Base-by-base conservation (phyloP, 2,113 vertebrate genomes). In the Perccottus glenii region DNA sequence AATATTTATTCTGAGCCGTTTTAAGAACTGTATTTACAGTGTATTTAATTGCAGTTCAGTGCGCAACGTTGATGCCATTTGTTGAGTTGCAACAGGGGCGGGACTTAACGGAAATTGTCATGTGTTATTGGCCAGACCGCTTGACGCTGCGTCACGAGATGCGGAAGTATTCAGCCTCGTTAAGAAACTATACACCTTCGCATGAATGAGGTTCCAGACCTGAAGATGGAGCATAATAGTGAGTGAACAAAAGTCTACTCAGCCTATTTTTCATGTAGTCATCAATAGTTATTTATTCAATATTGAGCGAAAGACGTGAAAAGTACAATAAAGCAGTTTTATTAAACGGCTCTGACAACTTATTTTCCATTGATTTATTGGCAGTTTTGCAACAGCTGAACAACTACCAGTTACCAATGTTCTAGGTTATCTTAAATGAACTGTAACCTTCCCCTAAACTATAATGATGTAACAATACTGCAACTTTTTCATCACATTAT, bases 171-270 rank as follows among this genome's bases (percentile, higher is more conserved):
- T 9, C 40, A 4, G 3, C 3, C 8, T 52, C 7, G 6, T 9
- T 2, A 14, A 4, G 33, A 6, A 55, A 38, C 52, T n/a, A 40
- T 40, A 12, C 52, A 14, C 9, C 44, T 1, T 11, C 9, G 33
- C 14, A 5, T 60, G 19, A 52, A 15, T 6, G 51, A 11, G 3
- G 3, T 27, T 1, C 1, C 2, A 10, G 15, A 19, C 49, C 4
- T 6, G 43, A 61, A 81, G 11, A 92, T 92, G 91, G 89, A 88
- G 1, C 64, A 77, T 42, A 85, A 42, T 19, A 78, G 69, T 57
- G 88, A 89, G 19, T 27, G 19, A 27, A 27, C 19, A 27, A 91
- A 84, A 4, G 67, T 65, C 3, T 40, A 8, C 38, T 1, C 38
- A 40, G 36, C 38, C 36, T 55, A 38, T n/a, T 11, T 12, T 27